phyloP scores from a whole-genome alignment of 1,140 invertebrate species.

The Drosophila persimilis region DNA sequence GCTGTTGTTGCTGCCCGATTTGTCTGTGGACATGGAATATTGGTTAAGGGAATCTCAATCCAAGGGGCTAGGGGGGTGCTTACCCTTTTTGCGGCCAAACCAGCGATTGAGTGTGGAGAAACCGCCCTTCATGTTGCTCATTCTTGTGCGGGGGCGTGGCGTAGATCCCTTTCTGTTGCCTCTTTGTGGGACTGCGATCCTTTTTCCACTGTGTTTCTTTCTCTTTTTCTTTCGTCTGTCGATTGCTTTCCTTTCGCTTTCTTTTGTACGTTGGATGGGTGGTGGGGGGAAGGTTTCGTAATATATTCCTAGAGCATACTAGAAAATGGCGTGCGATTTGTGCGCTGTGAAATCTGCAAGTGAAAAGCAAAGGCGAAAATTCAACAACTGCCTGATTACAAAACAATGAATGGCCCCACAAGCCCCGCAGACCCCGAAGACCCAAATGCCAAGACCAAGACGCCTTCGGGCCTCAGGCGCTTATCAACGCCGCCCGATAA shows the following conservation, averaged over 20 bases:
- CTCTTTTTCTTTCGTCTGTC: neutral
- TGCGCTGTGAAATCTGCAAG: constrained; percentile 67
- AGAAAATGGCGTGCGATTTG: constrained; percentile 71
- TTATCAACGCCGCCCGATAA: no score
- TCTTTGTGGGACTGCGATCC: constrained; percentile 6
- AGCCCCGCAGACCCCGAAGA: constrained; percentile 16
- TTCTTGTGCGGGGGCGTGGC: constrained; percentile 59
- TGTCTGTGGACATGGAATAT: constrained; percentile 26
- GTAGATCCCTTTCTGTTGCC: constrained; percentile 5
- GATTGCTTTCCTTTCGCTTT: constrained; percentile 7
- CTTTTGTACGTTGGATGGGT: neutral
- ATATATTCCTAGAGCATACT: constrained; percentile 70
- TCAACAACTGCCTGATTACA: constrained; percentile 37
- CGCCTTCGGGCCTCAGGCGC: no score
- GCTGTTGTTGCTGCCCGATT: constrained; percentile 46
- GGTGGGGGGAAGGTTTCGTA: constrained; percentile 51
- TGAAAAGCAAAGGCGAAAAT: constrained; percentile 37
- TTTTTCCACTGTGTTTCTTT: constrained; percentile 9
- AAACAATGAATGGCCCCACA: constrained; percentile 25
- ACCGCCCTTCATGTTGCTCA: constrained; percentile 82
- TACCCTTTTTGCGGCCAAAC: constrained; percentile 82
- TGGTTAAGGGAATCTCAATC: no score
- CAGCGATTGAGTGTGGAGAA: constrained; percentile 82
- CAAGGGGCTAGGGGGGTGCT: constrained; percentile 4
- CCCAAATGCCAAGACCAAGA: neutral